Percentiles rank a stretch among this genome's conserved stretches.
These are phyloP conservation scores for Deladenus siricidicola DNA, from an alignment of 2,888 invertebrate species.

Conservation along the genomic window DNA sequence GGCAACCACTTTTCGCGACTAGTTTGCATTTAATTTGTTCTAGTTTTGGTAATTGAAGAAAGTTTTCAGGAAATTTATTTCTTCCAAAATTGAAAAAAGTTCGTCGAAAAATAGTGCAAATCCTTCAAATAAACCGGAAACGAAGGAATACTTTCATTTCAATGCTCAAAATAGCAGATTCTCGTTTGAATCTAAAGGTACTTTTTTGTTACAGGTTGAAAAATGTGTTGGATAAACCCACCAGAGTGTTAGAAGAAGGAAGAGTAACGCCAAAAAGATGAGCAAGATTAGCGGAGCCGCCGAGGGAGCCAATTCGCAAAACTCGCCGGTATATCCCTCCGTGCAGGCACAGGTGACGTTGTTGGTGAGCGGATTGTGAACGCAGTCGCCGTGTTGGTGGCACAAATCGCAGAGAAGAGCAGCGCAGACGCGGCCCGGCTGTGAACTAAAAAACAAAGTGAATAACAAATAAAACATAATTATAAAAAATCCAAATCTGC, in stretches of 20 bases:
- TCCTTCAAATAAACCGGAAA: too few species aligned
- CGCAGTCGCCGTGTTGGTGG: conserved; percentile 41
- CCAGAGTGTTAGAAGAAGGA: conserved; percentile 50
- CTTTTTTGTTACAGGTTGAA: background rate
- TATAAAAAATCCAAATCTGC: too few species aligned
- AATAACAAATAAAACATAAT: too few species aligned
- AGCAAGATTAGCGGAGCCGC: conserved; percentile 43
- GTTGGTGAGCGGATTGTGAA: conserved; percentile 47
- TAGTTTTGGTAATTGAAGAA: too few species aligned
- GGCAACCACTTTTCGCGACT: too few species aligned
- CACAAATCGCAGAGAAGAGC: conserved; percentile 49
- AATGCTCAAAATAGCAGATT: too few species aligned
- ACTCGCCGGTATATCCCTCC: conserved; percentile 49
- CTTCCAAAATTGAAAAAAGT: too few species aligned
- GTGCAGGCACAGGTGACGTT: conserved; percentile 50
- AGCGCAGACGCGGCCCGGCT: conserved; percentile 49
- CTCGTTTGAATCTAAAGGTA: background rate
- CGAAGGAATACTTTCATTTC: too few species aligned
- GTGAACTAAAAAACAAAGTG: conserved; percentile 27
- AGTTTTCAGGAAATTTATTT: too few species aligned
- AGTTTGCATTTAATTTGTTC: too few species aligned
- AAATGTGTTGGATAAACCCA: conserved; percentile 8
- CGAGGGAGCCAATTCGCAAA: conserved; percentile 48
- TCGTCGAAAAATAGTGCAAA: too few species aligned
- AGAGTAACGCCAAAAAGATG: conserved; percentile 48